A percentile compares a stretch with the other conserved stretches of the same genome.
phyloP scores from a whole-genome alignment of 1,140 invertebrate species.

The Panagrolaimus sp. region DNA sequence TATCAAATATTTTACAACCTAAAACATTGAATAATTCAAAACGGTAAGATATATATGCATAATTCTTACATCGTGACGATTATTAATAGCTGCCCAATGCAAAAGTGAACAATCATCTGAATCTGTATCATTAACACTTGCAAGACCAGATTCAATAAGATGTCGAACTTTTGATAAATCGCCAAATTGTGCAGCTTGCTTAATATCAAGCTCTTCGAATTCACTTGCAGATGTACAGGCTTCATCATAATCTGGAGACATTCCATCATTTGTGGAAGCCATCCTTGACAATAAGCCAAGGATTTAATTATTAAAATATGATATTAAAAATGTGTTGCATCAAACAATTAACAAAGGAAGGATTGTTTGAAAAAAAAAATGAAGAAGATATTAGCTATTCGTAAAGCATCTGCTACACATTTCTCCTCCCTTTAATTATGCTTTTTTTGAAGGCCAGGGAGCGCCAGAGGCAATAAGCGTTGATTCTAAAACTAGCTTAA shows the following conservation, averaged over 20 bases:
- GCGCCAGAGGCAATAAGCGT: no score
- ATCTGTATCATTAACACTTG: slow-evolving; percentile 45
- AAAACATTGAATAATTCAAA: slow-evolving; percentile 20
- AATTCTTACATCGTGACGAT: slow-evolving; percentile 61
- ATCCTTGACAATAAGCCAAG: background rate
- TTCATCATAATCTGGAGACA: slow-evolving; percentile 6
- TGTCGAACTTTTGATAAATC: slow-evolving; percentile 7
- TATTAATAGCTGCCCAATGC: slow-evolving; percentile 98
- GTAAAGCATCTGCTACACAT: no score
- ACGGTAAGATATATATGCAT: background rate
- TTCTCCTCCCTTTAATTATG: no score
- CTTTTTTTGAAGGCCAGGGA: no score
- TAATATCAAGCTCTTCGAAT: slow-evolving; percentile 12
- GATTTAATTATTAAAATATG: background rate
- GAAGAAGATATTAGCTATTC: no score
- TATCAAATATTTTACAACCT: slow-evolving; percentile 55
- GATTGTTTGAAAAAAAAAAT: no score
- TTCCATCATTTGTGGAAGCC: background rate
- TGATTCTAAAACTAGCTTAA: no score
- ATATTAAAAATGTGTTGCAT: no score
- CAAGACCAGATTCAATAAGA: slow-evolving; percentile 1
- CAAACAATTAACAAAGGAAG: no score
- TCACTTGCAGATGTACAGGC: slow-evolving; percentile 7
- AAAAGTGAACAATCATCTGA: slow-evolving; percentile 69
- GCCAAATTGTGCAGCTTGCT: slow-evolving; percentile 9